Conservation (phyloP, 37 sponge, comb jelly and placozoan genomes). For the Chondrilla cf. caribensis region DNA sequence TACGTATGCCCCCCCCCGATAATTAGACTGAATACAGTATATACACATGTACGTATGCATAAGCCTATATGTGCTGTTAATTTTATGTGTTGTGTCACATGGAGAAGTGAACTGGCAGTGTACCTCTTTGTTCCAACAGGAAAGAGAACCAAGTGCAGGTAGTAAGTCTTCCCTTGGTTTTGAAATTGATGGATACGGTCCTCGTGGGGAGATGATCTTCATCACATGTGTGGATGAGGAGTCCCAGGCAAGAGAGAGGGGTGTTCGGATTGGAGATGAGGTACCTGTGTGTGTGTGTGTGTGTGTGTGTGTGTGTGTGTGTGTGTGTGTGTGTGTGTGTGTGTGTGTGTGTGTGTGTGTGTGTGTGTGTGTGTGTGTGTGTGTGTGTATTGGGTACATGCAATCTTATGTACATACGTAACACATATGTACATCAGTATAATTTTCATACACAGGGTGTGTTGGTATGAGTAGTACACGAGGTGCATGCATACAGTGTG, state of each 20-base stretch:
- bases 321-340: constrained; percentile 3
- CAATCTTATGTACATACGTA: too few species aligned
- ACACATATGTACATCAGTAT: too few species aligned
- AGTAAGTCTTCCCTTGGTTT: constrained; percentile 59
- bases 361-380: background rate
- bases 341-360: background rate
- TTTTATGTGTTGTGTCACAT: too few species aligned
- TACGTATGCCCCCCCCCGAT: too few species aligned
- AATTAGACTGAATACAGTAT: too few species aligned
- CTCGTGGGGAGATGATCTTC: constrained; percentile 40
- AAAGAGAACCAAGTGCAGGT: constrained; percentile 27
- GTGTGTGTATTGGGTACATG: constrained; percentile 19
- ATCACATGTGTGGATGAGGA: constrained; percentile 37
- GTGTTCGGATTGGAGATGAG: constrained; percentile 63
- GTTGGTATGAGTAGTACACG: too few species aligned
- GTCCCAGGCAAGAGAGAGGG: constrained; percentile 41
- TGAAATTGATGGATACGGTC: constrained; percentile 61
- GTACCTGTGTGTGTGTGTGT: constrained; percentile 17
- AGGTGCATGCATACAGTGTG: too few species aligned
- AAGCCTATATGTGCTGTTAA: too few species aligned
- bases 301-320: background rate
- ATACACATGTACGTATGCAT: too few species aligned
- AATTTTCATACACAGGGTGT: too few species aligned
- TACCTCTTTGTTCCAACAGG: background rate
- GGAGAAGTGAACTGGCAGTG: background rate